Evolutionary conservation across 2,888 invertebrate genomes (phyloP), one percentile per base, ranked within the genome.

Genomic region (Carpatolechia fugitivella): DNA sequence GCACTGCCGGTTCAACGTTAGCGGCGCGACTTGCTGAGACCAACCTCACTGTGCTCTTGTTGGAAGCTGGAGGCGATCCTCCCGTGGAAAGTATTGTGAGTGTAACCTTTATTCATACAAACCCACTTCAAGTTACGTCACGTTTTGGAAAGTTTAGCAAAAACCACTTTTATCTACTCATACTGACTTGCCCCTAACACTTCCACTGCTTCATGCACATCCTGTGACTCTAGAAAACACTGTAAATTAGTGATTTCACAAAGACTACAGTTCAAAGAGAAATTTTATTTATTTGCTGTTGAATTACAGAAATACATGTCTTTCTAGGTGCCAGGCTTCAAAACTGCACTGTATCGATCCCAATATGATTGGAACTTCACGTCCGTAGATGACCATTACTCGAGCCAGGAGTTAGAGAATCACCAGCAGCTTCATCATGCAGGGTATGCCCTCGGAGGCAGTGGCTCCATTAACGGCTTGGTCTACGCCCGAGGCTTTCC

Each of bases 331-430:
- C 87, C 88, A 29, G 80, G 74, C 0, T 81, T 80, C 55, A 70
- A 68, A 35, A 35, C 68, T 40, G 16, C 41, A 1, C 54, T 87
- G 7, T 77, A 78, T 63, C 58, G 60, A 10, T 76, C 78, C 35
- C 55, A 54, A 0, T 82, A 78, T 52, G 87, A 88, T 55, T 88
- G 88, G 88, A 85, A 86, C 59, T 86, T 84, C 56, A 84, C 81
- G 0, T 79, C 82, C 0, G 68, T 72, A 0, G 61, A 82, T 59
- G 79, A 85, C 48, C 59, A 68, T 1, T 56, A 58, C 33, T 68
- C 50, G 7, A 36, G 36, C 82, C 85, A 83, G 55, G 78, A 76
- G 0, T 65, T 85, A 33, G 56, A 51, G 1, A 69, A 60, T 1
- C 82, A 85, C 2, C 66, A 63, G 0, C 79, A 84, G 68, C 64